phyloP scores from a whole-genome alignment of 2,797 vertebrate species.

The Chrysolophus pictus region DNA sequence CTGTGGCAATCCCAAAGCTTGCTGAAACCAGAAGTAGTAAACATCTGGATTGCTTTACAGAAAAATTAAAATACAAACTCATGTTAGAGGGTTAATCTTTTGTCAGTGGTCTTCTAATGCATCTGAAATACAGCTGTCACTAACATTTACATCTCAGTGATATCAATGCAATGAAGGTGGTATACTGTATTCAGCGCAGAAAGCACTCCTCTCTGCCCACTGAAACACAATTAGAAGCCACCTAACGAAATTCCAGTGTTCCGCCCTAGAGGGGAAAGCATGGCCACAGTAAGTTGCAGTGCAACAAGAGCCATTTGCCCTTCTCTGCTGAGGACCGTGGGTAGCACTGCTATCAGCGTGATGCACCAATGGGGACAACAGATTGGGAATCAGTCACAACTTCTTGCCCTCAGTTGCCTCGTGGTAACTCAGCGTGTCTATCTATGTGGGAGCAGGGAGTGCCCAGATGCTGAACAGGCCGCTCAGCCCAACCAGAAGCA shows the following conservation, averaged over 20 bases:
- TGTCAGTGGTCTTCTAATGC: not conserved
- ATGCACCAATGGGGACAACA: accelerated
- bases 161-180: not conserved
- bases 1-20: constrained; percentile 15
- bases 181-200: accelerated
- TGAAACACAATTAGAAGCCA: not conserved
- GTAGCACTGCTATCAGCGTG: accelerated
- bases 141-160: not conserved
- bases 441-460: accelerated
- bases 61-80: not conserved
- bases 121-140: not conserved
- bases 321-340: not conserved
- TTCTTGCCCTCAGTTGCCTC: not conserved
- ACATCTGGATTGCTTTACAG: constrained; percentile 19
- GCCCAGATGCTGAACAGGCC: accelerated
- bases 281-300: accelerated
- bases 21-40: constrained; percentile 18
- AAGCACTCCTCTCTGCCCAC: not conserved
- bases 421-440: accelerated
- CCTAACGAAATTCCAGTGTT: not conserved
- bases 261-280: not conserved
- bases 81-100: not conserved
- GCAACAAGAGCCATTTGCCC: not conserved
- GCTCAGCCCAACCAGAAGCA: not conserved
- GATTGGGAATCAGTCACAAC: not conserved